A percentile compares a stretch with the other conserved stretches of the same genome.
These are phyloP conservation scores for Auanema freiburgensis DNA, from an alignment of 2,888 invertebrate species.

Conservation along the genomic window DNA sequence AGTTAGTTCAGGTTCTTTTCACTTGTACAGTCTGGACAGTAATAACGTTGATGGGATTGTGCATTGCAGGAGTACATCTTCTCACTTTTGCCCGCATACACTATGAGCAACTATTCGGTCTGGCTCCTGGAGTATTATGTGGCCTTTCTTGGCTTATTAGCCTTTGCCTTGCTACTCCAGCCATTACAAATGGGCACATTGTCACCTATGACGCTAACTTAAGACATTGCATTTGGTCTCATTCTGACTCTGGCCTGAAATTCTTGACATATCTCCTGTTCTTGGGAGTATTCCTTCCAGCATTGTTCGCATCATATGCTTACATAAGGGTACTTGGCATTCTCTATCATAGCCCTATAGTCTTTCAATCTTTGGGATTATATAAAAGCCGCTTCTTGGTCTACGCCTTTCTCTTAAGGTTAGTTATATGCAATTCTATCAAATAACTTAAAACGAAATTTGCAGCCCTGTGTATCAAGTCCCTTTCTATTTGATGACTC, in stretches of 20 bases:
- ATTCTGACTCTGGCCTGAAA: slow-evolving; percentile 58
- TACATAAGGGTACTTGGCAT: slow-evolving; percentile 62
- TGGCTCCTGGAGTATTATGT: slow-evolving; percentile 58
- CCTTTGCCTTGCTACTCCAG: slow-evolving; percentile 58
- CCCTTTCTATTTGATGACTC: slow-evolving; percentile 58
- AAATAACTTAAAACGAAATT: neutral
- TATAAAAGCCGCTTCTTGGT: slow-evolving; percentile 62
- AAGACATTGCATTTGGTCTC: slow-evolving; percentile 59
- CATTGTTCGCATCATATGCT: slow-evolving; percentile 57
- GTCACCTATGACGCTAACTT: slow-evolving; percentile 51
- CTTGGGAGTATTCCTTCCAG: slow-evolving; percentile 61
- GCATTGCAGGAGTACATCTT: slow-evolving; percentile 64
- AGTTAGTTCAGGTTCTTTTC: slow-evolving; percentile 53
- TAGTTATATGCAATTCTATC: neutral
- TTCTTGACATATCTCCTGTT: slow-evolving; percentile 63
- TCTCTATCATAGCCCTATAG: slow-evolving; percentile 63
- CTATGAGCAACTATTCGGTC: slow-evolving; percentile 64
- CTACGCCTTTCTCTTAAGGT: slow-evolving; percentile 60
- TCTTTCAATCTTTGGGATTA: slow-evolving; percentile 62
- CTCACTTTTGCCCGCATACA: slow-evolving; percentile 64
- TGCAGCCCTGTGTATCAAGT: slow-evolving; percentile 59
- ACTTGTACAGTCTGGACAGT: slow-evolving; percentile 63
- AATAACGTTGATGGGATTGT: slow-evolving; percentile 60
- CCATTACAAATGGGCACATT: slow-evolving; percentile 62
- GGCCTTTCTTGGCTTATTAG: slow-evolving; percentile 61